Conservation (phyloP, 1,140 invertebrate species). For the Bombus consobrinus region DNA sequence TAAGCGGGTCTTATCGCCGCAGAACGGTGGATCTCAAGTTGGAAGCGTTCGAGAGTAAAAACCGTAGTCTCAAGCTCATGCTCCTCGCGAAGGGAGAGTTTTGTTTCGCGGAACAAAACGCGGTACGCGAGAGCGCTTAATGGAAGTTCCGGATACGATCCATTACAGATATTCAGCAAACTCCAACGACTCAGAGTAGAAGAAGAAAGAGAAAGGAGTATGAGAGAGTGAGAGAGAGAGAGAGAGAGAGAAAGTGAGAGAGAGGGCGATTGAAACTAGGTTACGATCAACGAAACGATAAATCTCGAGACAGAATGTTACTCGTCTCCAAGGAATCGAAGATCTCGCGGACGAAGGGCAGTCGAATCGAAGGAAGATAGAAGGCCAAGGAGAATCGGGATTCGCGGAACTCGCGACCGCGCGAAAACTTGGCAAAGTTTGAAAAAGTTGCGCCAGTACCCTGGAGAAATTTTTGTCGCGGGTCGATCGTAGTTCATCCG, state of each 20-base stretch:
- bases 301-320: slow-evolving; percentile 38
- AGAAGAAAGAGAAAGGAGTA: neutral
- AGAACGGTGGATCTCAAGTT: neutral
- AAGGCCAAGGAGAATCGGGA: neutral
- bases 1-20: neutral
- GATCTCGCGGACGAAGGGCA: neutral
- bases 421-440: slow-evolving; percentile 28
- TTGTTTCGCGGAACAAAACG: slow-evolving; percentile 5
- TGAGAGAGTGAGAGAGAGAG: neutral
- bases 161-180: slow-evolving; percentile 43
- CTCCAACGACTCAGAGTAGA: neutral
- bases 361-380: neutral
- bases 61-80: neutral
- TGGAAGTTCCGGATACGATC: slow-evolving; percentile 53
- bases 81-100: neutral
- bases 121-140: slow-evolving; percentile 24
- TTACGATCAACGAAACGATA: slow-evolving; percentile 54
- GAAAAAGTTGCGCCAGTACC: slow-evolving; percentile 42
- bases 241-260: neutral
- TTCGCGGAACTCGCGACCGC: neutral
- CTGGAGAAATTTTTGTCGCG: slow-evolving; percentile 3
- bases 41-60: slow-evolving; percentile 15
- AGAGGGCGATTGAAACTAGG: slow-evolving; percentile 19
- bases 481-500: slow-evolving; percentile 26
- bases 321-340: slow-evolving; percentile 13